Evolutionary conservation across 2,888 invertebrate genomes (phyloP).

Genomic region (Thecophora atra): DNA sequence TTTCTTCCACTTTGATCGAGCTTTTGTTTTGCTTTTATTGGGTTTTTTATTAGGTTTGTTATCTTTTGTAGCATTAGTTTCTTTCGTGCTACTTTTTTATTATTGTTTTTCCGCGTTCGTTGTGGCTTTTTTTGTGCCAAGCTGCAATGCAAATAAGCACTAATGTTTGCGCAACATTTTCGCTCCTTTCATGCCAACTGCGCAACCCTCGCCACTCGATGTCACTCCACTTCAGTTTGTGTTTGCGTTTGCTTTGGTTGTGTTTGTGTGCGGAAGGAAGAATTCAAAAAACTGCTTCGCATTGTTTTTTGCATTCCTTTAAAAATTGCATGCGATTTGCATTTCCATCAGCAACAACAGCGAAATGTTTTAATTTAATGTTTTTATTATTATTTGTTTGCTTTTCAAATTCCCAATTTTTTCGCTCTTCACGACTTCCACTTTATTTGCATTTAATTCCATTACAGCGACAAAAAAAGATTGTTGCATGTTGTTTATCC

Average conservation of each 20-base stretch:
- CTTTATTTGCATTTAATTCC: constrained; percentile 26
- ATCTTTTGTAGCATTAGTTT: constrained; percentile 3
- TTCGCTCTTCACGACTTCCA: background rate
- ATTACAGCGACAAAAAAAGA: constrained; percentile 29
- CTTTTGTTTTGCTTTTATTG: constrained; percentile 12
- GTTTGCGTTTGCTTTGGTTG: background rate
- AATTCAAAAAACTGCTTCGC: background rate
- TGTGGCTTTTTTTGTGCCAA: background rate
- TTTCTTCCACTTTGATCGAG: background rate
- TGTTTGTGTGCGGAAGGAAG: background rate
- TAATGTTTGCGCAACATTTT: constrained; percentile 28
- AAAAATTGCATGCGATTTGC: constrained; percentile 30
- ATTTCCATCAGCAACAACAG: constrained; percentile 24
- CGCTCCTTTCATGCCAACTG: background rate
- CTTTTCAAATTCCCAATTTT: background rate
- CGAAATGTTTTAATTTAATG: constrained; percentile 1
- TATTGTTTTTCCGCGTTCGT: constrained; percentile 41
- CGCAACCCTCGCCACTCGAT: background rate
- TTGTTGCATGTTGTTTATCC: constrained; percentile 20
- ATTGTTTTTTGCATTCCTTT: background rate
- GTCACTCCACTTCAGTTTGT: background rate
- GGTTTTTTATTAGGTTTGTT: background rate
- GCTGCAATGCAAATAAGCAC: constrained; percentile 20
- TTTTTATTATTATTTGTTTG: background rate
- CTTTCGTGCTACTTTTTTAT: constrained; percentile 17